Evolutionary conservation across 2,888 invertebrate species (phyloP).

Genomic region (Cylloceria caligata): DNA sequence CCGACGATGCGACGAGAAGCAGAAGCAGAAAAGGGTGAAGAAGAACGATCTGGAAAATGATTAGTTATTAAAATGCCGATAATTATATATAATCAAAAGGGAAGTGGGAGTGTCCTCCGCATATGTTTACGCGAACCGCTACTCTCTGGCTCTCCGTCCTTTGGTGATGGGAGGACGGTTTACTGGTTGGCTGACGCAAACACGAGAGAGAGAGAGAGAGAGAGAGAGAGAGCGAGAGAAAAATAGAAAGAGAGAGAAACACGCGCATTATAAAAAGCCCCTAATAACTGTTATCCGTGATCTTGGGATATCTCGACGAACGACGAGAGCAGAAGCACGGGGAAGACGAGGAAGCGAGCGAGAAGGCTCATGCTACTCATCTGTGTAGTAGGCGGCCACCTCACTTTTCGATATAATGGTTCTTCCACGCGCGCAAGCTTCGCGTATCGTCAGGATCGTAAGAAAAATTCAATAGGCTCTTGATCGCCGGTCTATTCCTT

Average conservation of each 20-base stretch:
- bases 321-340: slow-evolving; percentile 52
- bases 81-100: slow-evolving; percentile 84
- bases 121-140: slow-evolving; percentile 72
- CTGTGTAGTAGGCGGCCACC: slow-evolving; percentile 56
- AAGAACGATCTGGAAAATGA: slow-evolving; percentile 81
- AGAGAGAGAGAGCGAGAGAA: slow-evolving; percentile 67
- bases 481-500: neutral
- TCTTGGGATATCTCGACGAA: slow-evolving; percentile 79
- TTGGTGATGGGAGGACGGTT: slow-evolving; percentile 55
- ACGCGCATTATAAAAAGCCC: slow-evolving; percentile 83
- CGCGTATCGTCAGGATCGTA: slow-evolving; percentile 37
- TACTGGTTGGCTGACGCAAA: slow-evolving; percentile 65
- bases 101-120: slow-evolving; percentile 82
- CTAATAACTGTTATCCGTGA: slow-evolving; percentile 85
- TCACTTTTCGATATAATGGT: slow-evolving; percentile 57
- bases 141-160: slow-evolving; percentile 59
- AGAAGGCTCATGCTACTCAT: slow-evolving; percentile 51
- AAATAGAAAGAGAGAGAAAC: slow-evolving; percentile 76
- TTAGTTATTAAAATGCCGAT: slow-evolving; percentile 85
- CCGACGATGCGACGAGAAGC: slow-evolving; percentile 43
- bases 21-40: slow-evolving; percentile 30
- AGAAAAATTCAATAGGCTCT: slow-evolving; percentile 33
- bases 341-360: slow-evolving; percentile 29
- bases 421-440: slow-evolving; percentile 52
- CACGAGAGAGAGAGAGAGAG: slow-evolving; percentile 63